Evolutionary conservation across 2,113 vertebrate genomes (phyloP), one percentile per base, ranked within the genome.

Genomic region (Callospermophilus lateralis): DNA sequence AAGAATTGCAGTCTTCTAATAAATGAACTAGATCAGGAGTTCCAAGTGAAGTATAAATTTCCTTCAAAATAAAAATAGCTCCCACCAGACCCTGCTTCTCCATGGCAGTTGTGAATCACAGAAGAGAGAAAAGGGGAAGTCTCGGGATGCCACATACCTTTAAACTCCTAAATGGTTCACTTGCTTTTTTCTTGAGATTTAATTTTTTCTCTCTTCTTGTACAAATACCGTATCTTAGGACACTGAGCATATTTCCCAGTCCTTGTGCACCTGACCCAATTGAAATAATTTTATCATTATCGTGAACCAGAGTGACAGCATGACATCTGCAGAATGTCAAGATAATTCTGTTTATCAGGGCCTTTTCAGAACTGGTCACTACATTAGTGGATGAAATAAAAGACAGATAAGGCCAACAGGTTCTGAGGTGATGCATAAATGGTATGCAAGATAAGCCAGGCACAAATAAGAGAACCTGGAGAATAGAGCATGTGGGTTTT

Each of bases 361-460:
- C n/a, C 65, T 94, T 89, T 91, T 26, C 48, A 85, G 67, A 86
- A 92, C 45, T 48, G 45, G 79, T 58, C 42, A 74, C 63, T 97
- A 51, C 70, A 86, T 88, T 97, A 94, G 30, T 90, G 65, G n/a
- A 84, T 45, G 42, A 95, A 97, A 96, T 73, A 65, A 92, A 84
- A 92, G 58, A 37, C 8, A 84, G 84, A 92, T 78, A 95, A 95
- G 34, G 17, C 55, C 79, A 96, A 92, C 26, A 61, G 48, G 51
- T 90, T 94, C 90, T 78, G 68, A 83, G 78, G 9, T 77, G 37
- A 84, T 80, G 53, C 42, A 92, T 92, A 83, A 84, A 83, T 79
- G 42, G n/a, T 76, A n/a, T 92, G 12, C 63, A 83, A 93, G 92
- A 83, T 81, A 95, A 96, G 19, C 61, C 68, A 89, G 67, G 37